phyloP scores from a whole-genome alignment of 2,888 invertebrate genomes.

The Brenthis daphne region DNA sequence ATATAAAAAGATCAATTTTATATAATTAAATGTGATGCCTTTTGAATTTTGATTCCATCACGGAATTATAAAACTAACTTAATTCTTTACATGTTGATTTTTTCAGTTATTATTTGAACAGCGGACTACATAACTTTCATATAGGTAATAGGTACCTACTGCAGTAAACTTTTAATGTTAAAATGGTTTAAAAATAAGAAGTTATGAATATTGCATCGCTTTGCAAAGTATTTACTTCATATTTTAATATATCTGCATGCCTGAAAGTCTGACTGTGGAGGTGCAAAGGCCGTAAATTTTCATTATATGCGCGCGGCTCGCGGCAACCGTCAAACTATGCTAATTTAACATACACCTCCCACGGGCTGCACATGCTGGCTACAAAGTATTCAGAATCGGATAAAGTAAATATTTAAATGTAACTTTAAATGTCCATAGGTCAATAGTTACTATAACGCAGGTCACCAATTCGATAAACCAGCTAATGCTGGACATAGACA shows the following conservation, averaged over 20 bases:
- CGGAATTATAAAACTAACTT: too few species aligned
- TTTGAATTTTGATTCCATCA: too few species aligned
- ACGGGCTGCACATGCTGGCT: constrained; percentile 32
- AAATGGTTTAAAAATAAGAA: constrained; percentile 13
- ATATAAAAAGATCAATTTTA: too few species aligned
- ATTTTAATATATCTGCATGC: constrained; percentile 43
- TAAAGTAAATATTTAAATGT: not conserved
- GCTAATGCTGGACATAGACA: too few species aligned
- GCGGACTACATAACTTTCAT: too few species aligned
- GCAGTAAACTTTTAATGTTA: not conserved
- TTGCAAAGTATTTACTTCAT: constrained; percentile 3
- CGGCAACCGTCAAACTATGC: constrained; percentile 63
- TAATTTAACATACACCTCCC: constrained; percentile 63
- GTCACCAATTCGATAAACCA: too few species aligned
- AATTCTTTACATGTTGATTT: too few species aligned
- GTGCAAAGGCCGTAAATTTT: constrained; percentile 61
- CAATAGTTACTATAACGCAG: too few species aligned
- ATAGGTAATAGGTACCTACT: too few species aligned
- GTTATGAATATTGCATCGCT: constrained; percentile 19
- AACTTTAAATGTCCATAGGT: too few species aligned
- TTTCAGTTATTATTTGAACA: too few species aligned
- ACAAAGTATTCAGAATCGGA: constrained; percentile 32
- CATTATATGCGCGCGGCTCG: constrained; percentile 54
- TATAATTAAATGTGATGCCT: too few species aligned
- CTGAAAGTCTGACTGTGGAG: constrained; percentile 47